These are phyloP conservation scores for Rhynchophorus ferrugineus DNA, from an alignment of 1,140 invertebrate species.

Conservation along the genomic window DNA sequence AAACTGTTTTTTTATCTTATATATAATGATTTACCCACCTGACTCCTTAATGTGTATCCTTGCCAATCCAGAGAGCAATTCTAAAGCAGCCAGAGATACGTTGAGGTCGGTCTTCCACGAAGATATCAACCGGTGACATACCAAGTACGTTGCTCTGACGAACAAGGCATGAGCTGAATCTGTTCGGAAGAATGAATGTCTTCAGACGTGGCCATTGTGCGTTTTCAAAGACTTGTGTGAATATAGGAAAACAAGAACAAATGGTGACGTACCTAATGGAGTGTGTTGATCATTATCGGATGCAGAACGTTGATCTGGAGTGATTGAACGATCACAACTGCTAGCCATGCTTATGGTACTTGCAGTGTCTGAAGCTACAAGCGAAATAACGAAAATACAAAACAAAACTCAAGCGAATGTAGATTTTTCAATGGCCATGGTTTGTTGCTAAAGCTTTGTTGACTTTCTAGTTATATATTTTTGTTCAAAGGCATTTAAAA, in stretches of 20 bases:
- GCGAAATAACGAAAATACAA: constrained; percentile 21
- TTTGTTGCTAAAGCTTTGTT: too few species aligned
- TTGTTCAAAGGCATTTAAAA: too few species aligned
- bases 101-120: constrained; percentile 96
- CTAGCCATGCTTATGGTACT: constrained; percentile 39
- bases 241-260: too few species aligned
- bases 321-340: constrained; percentile 32
- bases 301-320: constrained; percentile 27
- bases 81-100: constrained; percentile 86
- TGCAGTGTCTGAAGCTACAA: constrained; percentile 40
- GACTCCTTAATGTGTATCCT: constrained; percentile 77
- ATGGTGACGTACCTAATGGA: too few species aligned
- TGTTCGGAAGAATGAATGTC: too few species aligned
- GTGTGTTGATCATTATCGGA: constrained; percentile 30
- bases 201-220: too few species aligned
- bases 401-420: constrained; percentile 12
- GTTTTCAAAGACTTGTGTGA: neutral
- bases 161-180: constrained; percentile 81
- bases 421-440: too few species aligned
- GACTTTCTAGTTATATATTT: too few species aligned
- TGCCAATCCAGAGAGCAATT: constrained; percentile 82
- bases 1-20: too few species aligned
- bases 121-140: constrained; percentile 88
- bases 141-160: constrained; percentile 83
- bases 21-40: too few species aligned